Conservation (phyloP, 1,140 invertebrate species). For the Heliothis subflexa region DNA sequence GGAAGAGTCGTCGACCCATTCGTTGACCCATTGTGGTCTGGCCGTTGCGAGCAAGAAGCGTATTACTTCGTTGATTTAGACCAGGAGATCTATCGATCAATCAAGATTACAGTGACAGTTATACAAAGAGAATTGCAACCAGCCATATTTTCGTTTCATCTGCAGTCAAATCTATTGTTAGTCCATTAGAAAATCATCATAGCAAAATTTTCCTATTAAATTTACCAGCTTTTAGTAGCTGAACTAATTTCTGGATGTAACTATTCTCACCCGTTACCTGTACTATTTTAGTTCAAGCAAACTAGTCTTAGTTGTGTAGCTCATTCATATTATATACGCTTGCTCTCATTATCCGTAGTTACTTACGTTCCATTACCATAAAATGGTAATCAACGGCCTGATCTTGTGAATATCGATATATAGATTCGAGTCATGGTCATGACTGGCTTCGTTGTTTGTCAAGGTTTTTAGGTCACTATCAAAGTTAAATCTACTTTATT, state of each 20-base stretch:
- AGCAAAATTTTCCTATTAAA: no score
- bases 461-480: no score
- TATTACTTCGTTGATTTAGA: neutral
- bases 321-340: neutral
- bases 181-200: no score
- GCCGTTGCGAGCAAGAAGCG: neutral
- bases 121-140: no score
- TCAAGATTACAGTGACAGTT: neutral
- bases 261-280: neutral
- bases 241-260: neutral
- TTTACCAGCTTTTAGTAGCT: no score
- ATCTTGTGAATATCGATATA: neutral
- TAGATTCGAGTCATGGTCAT: no score
- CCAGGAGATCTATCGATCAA: neutral
- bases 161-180: no score
- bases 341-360: neutral
- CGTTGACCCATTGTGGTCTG: conserved; percentile 1
- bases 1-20: neutral
- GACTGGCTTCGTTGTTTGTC: no score
- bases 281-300: neutral
- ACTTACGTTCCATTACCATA: neutral
- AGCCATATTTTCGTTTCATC: no score
- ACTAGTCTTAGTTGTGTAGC: neutral
- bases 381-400: neutral
- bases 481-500: no score